A percentile compares a stretch with the other conserved stretches of the same genome.
Evolutionary conservation across 2,888 invertebrate species (phyloP).

Genomic region (Thymelicus sylvestris): DNA sequence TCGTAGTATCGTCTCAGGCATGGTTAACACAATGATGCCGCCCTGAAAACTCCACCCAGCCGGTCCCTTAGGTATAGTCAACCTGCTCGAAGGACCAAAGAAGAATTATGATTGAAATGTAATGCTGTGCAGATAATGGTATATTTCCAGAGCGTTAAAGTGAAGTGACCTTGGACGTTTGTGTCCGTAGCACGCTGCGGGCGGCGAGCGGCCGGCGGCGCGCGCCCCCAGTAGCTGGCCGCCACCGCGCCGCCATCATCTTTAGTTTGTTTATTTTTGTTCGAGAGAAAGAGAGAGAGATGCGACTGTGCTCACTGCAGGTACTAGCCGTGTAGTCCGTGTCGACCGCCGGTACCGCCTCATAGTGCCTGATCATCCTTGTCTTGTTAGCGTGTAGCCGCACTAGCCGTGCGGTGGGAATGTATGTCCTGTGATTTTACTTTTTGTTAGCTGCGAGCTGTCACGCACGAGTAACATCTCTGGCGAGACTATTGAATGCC

Average conservation of each 20-base stretch:
- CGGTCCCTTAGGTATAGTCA: background rate
- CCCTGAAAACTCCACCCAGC: too few relatives aligned
- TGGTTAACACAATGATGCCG: too few relatives aligned
- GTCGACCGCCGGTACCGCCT: slow-evolving; percentile 6
- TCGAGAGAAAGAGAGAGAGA: slow-evolving; percentile 2
- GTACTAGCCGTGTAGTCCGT: slow-evolving; percentile 10
- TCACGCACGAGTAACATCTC: background rate
- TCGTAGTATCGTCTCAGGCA: too few relatives aligned
- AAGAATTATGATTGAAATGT: background rate
- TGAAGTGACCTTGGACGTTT: slow-evolving; percentile 2
- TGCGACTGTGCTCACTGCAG: slow-evolving; percentile 5
- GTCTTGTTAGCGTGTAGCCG: slow-evolving; percentile 24
- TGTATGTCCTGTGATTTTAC: slow-evolving; percentile 11
- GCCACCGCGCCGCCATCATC: slow-evolving; percentile 14
- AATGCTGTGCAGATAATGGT: too few relatives aligned
- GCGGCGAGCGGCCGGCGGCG: slow-evolving; percentile 34
- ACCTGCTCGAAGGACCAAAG: slow-evolving; percentile 1
- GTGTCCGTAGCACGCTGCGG: slow-evolving; percentile 36
- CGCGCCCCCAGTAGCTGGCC: slow-evolving; percentile 28
- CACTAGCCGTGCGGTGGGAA: slow-evolving; percentile 10
- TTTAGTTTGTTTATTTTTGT: slow-evolving; percentile 32
- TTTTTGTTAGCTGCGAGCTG: slow-evolving; percentile 7
- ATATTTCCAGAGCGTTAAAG: background rate
- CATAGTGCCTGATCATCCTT: slow-evolving; percentile 31
- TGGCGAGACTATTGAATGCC: background rate